Evolutionary conservation across 2,113 vertebrate species (phyloP).

Genomic region (Xenotilapia caudafasciata): DNA sequence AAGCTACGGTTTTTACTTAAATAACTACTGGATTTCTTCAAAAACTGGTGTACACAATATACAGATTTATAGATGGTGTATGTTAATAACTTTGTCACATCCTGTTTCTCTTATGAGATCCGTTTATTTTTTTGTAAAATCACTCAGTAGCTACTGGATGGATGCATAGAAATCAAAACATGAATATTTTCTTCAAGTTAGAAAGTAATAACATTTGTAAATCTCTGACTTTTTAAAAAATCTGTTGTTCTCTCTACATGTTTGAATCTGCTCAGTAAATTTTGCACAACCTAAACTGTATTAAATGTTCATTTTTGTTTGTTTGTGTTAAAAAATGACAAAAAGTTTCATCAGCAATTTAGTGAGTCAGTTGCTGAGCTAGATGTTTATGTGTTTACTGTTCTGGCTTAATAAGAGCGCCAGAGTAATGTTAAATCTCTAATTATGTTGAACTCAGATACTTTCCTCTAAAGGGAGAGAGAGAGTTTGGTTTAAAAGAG

Average conservation of each 20-base stretch:
- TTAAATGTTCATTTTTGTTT: not conserved
- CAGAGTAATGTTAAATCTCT: not conserved
- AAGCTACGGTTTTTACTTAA: rapidly evolving
- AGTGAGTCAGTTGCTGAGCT: not conserved
- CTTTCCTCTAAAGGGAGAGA: not conserved
- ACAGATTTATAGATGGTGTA: not conserved
- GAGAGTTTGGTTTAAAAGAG: not conserved
- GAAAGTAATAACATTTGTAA: not conserved
- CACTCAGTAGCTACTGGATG: not conserved
- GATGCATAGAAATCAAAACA: not conserved
- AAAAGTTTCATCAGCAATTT: not conserved
- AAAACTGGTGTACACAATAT: not conserved
- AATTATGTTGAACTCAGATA: not conserved
- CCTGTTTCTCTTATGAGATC: not conserved
- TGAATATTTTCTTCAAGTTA: not conserved
- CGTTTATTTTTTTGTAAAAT: not conserved
- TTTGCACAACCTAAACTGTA: rapidly evolving
- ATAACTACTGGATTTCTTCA: not conserved
- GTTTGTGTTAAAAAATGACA: not conserved
- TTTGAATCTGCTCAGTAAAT: not conserved
- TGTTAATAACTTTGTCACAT: not conserved
- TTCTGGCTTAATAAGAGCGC: rapidly evolving
- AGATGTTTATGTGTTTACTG: not conserved
- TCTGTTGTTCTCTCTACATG: not conserved
- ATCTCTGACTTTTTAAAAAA: not conserved